These are phyloP conservation scores for Calidris pugnax DNA, from an alignment of 2,113 vertebrate genomes.

Conservation along the genomic window DNA sequence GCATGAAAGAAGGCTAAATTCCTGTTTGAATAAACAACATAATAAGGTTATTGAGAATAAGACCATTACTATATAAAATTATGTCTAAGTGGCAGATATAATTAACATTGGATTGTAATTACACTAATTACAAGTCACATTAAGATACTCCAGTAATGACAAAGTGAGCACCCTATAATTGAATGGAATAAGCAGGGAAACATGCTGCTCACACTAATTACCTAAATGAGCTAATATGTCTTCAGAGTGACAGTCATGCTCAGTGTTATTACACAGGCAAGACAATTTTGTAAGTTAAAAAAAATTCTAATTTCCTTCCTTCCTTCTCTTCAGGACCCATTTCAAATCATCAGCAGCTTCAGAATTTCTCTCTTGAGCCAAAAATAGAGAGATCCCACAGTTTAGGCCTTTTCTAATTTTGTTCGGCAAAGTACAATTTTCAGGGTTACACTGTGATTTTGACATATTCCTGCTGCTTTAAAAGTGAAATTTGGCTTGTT, in stretches of 20 bases:
- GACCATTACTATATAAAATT: slow-evolving; percentile 86
- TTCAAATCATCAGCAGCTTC: slow-evolving; percentile 68
- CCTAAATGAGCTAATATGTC: slow-evolving; percentile 85
- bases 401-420: slow-evolving; percentile 36
- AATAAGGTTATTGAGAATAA: slow-evolving; percentile 87
- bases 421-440: not conserved
- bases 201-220: slow-evolving; percentile 86
- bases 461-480: not conserved
- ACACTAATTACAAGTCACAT: slow-evolving; percentile 90
- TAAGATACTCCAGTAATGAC: slow-evolving; percentile 87
- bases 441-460: not conserved
- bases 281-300: slow-evolving; percentile 71
- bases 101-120: slow-evolving; percentile 92
- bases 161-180: slow-evolving; percentile 87
- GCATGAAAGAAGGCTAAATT: slow-evolving; percentile 85
- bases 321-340: slow-evolving; percentile 67
- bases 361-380: slow-evolving; percentile 64
- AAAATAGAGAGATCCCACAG: slow-evolving; percentile 62
- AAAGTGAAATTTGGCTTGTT: not conserved
- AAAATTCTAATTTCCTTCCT: slow-evolving; percentile 68
- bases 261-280: slow-evolving; percentile 79
- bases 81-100: slow-evolving; percentile 87
- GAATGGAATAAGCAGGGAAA: slow-evolving; percentile 83
- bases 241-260: slow-evolving; percentile 81
- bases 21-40: slow-evolving; percentile 84